These are phyloP conservation scores for Esox niger DNA, from an alignment of 2,113 vertebrate genomes.

Conservation along the genomic window DNA sequence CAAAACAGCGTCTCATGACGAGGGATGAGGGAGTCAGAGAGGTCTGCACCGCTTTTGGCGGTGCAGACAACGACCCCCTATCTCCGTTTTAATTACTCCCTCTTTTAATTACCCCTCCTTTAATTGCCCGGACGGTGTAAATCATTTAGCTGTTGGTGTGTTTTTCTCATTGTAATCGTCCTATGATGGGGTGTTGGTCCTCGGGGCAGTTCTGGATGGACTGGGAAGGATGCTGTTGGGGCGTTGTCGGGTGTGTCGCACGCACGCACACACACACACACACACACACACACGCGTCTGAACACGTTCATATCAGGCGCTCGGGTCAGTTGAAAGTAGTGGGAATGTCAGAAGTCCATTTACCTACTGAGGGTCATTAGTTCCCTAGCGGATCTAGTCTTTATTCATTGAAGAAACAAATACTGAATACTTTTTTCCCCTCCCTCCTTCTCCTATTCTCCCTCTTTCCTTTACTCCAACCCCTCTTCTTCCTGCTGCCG, in stretches of 20 bases:
- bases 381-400: neutral
- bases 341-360: too few species aligned
- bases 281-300: too few species aligned
- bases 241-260: neutral
- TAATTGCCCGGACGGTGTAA: constrained; percentile 25
- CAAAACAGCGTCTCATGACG: too few species aligned
- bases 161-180: constrained; percentile 10
- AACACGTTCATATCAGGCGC: too few species aligned
- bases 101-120: neutral
- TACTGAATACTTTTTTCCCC: neutral
- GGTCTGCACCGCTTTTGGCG: too few species aligned
- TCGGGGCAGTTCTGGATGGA: too few species aligned
- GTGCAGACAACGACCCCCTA: neutral
- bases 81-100: constrained; percentile 4
- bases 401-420: neutral
- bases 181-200: too few species aligned
- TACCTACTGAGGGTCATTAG: neutral
- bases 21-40: too few species aligned
- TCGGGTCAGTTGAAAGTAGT: too few species aligned
- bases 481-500: neutral
- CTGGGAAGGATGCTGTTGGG: too few species aligned
- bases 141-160: constrained; percentile 21
- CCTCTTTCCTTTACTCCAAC: too few species aligned
- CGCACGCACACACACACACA: too few species aligned
- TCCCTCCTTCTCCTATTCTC: neutral